Conservation (phyloP, 2,113 vertebrate genomes). For the Toxotes chatareus region DNA sequence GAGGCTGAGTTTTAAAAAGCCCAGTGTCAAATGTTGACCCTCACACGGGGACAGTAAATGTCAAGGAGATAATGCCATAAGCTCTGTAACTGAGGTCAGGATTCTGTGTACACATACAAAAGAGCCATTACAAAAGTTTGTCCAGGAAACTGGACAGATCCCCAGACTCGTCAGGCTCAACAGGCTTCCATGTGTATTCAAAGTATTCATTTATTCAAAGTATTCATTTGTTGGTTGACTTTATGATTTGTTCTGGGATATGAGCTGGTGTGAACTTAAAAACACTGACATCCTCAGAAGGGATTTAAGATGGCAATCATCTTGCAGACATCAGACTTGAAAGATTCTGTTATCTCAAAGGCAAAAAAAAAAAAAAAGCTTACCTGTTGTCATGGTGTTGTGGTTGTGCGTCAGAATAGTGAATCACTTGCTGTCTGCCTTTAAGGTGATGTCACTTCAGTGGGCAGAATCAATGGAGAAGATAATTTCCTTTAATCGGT, state of each 20-base stretch:
- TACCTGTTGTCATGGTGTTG: slow-evolving; percentile 32
- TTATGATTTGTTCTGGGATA: slow-evolving; percentile 1
- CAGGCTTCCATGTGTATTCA: background rate
- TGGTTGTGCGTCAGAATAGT: slow-evolving; percentile 37
- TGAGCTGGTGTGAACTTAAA: background rate
- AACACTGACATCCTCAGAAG: background rate
- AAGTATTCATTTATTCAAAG: background rate
- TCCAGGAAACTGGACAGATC: slow-evolving; percentile 25
- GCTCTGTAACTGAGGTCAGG: slow-evolving; percentile 19
- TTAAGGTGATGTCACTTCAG: slow-evolving; percentile 35
- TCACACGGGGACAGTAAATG: slow-evolving; percentile 22
- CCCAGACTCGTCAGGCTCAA: slow-evolving; percentile 1
- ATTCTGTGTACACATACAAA: slow-evolving; percentile 34
- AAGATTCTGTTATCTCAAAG: slow-evolving; percentile 3
- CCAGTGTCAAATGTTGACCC: slow-evolving; percentile 11
- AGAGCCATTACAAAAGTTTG: slow-evolving; percentile 16
- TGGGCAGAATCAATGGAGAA: slow-evolving; percentile 17
- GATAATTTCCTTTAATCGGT: slow-evolving; percentile 10
- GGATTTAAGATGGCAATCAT: background rate
- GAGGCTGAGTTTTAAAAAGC: slow-evolving; percentile 21
- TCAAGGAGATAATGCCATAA: slow-evolving; percentile 5
- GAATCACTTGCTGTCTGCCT: slow-evolving; percentile 46
- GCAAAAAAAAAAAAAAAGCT: background rate
- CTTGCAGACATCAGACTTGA: background rate
- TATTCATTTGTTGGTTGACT: background rate